Base-by-base conservation (phyloP, 2,113 vertebrate genomes). In the Euleptes europaea region DNA sequence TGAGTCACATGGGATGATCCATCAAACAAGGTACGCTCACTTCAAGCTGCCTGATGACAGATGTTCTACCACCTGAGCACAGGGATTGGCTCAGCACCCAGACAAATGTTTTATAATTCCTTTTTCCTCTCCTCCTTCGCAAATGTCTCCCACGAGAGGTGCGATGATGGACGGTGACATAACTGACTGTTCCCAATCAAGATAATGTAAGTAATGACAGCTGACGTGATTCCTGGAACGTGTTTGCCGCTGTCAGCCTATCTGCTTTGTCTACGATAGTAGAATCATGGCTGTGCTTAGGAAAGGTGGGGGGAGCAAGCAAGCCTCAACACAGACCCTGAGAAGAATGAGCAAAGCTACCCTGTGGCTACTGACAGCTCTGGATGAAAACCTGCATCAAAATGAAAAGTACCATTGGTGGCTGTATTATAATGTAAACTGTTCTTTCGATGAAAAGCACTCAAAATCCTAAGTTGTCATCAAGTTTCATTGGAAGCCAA, bases 131-230 rank as follows among this genome's bases (percentile, higher is more conserved):
- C 87, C n/a, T n/a, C n/a, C 91, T 93, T 91, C 80, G 88, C 90
- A 90, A 84, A 87, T 13, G 0, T 87, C 93, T 93, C 94, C 87
- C 12, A 28, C 51, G 91, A 94, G 90, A 91, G 80, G 40, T 15
- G 35, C 0, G 1, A 91, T 95, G 94, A 95, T 92, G 88, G 92
- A 95, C 84, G 65, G 92, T 91, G 93, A 92, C 94, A 91, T 89
- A 94, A 95, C 85, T 92, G 94, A 91, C 92, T 92, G 92, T 94
- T 93, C 88, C 93, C 88, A 93, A 93, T 94, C 92, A 94, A 92
- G 90, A 91, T 89, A 94, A 93, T 93, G 90, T 86, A 93, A 93
- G 92, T 94, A 93, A 94, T 89, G 94, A 93, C 94, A 94, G 94
- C 91, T 93, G 94, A 94, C 78, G 92, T 87, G 91, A 92, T 94